These are phyloP conservation scores for Oscheius onirici DNA, from an alignment of 2,888 invertebrate genomes.

Conservation along the genomic window DNA sequence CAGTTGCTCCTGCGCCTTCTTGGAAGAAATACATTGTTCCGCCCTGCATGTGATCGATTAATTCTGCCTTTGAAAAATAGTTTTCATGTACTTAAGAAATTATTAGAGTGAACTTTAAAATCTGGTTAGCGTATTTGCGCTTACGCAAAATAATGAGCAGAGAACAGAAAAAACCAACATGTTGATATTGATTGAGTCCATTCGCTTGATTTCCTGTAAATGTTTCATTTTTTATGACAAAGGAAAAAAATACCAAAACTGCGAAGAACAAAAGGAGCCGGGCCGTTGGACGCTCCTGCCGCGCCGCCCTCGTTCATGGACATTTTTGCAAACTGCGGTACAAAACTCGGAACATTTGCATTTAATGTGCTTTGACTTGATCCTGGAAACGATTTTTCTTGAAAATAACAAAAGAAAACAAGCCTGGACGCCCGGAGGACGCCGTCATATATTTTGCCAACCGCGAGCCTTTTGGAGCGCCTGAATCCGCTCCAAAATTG, in stretches of 20 bases:
- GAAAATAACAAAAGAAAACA: not conserved
- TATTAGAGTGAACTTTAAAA: too few relatives aligned
- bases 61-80: too few relatives aligned
- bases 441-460: slow-evolving; percentile 35
- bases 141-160: too few relatives aligned
- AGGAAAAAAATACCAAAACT: not conserved
- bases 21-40: slow-evolving; percentile 51
- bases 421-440: not conserved
- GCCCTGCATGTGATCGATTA: slow-evolving; percentile 33
- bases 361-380: slow-evolving; percentile 25
- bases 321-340: slow-evolving; percentile 34
- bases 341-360: slow-evolving; percentile 35
- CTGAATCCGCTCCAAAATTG: slow-evolving; percentile 44
- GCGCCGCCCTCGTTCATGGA: not conserved
- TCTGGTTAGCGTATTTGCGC: too few relatives aligned
- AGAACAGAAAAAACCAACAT: too few relatives aligned
- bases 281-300: not conserved
- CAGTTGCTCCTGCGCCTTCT: not conserved
- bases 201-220: too few relatives aligned
- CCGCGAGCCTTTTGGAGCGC: slow-evolving; percentile 36
- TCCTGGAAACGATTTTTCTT: not conserved
- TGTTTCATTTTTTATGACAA: too few relatives aligned
- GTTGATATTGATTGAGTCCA: too few relatives aligned
- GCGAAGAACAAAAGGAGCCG: slow-evolving; percentile 7
- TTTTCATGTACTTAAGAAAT: too few relatives aligned